Percentiles rank a stretch among this genome's conserved stretches.
These are phyloP conservation scores for Rhaphigaster nebulosa DNA, from an alignment of 2,888 invertebrate species.

Conservation along the genomic window DNA sequence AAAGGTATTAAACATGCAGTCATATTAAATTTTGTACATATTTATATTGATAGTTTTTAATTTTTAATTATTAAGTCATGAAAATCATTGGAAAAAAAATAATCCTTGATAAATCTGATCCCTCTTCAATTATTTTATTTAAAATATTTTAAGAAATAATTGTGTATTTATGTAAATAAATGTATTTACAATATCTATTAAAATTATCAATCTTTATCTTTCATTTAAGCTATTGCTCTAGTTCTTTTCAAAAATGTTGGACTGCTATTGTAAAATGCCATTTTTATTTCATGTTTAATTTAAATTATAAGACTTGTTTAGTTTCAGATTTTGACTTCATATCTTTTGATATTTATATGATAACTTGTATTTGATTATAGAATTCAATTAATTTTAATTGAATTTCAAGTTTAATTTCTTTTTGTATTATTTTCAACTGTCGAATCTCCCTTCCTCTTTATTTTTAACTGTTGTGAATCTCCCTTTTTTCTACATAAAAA, in stretches of 20 bases:
- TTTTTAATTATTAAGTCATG: background rate
- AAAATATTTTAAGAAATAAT: background rate
- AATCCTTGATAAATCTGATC: background rate
- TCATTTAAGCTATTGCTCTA: background rate
- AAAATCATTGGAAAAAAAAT: background rate
- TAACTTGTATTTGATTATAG: too few relatives aligned
- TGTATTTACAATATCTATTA: background rate
- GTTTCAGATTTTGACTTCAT: too few relatives aligned
- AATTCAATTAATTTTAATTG: too few relatives aligned
- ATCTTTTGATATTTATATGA: too few relatives aligned
- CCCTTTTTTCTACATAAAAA: too few relatives aligned
- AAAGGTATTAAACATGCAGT: background rate
- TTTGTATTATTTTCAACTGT: too few relatives aligned
- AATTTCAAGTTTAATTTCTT: too few relatives aligned
- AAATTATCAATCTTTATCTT: background rate
- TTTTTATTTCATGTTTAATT: background rate
- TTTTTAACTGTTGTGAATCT: too few relatives aligned
- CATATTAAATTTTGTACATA: background rate
- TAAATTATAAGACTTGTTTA: too few relatives aligned
- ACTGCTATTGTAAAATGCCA: background rate
- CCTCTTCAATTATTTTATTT: background rate
- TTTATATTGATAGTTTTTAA: background rate
- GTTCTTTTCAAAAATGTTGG: background rate
- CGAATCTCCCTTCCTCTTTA: too few relatives aligned
- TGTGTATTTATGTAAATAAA: background rate